phyloP scores from a whole-genome alignment of 35 echinoderm and acorn worm genomes.

The Patiria miniata region DNA sequence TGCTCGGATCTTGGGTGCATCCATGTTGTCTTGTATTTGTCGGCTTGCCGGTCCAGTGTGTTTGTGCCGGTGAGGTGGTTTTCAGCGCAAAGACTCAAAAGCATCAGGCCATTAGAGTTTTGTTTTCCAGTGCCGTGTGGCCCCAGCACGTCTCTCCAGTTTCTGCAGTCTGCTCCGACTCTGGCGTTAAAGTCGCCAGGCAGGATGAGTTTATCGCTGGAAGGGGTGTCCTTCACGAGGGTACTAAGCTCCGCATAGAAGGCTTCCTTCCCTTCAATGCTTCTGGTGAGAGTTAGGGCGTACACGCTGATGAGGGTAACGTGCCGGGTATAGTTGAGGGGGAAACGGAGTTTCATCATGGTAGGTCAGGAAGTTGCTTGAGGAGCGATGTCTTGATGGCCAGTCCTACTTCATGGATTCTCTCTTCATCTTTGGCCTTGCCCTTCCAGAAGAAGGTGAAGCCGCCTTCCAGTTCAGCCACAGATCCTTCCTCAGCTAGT shows the following conservation, averaged over 20 bases:
- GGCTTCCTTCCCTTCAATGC: no score
- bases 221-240: background rate
- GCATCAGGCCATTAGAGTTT: background rate
- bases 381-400: no score
- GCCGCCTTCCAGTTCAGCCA: background rate
- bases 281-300: no score
- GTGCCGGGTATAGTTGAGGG: no score
- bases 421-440: no score
- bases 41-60: background rate
- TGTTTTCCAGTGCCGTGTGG: conserved; percentile 5
- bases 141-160: background rate
- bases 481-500: background rate
- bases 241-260: no score
- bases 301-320: no score
- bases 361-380: no score
- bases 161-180: background rate
- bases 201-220: background rate
- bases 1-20: conserved; percentile 45
- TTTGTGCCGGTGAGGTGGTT: conserved; percentile 1
- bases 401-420: no score
- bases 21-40: conserved; percentile 40
- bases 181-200: background rate
- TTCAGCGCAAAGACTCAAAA: conserved; percentile 15
- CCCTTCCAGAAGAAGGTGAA: no score
- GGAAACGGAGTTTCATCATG: no score